Conservation (phyloP, 2,113 vertebrate species). For the Tichodroma muraria region DNA sequence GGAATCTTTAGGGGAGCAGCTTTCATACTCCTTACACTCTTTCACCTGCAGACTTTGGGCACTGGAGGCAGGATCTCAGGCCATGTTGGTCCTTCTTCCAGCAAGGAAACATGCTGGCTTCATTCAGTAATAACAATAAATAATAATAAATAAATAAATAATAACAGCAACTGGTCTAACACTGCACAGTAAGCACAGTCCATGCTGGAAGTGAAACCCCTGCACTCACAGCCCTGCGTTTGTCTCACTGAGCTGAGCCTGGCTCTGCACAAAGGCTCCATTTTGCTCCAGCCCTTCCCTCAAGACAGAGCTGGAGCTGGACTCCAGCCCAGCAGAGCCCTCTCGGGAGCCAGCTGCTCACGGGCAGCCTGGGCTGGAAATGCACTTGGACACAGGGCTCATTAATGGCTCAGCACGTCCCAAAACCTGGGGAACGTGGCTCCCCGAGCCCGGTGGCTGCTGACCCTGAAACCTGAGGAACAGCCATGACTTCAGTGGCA, state of each 20-base stretch:
- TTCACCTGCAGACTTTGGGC: neutral
- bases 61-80: neutral
- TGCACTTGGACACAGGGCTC: neutral
- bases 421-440: neutral
- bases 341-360: neutral
- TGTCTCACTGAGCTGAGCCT: neutral
- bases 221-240: neutral
- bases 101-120: neutral
- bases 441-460: neutral
- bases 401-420: neutral
- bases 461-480: neutral
- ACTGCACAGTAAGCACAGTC: neutral
- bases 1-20: neutral
- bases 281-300: neutral
- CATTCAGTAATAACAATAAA: neutral
- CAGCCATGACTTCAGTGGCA: rapidly evolving
- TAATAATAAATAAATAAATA: neutral
- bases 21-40: neutral
- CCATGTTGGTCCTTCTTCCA: neutral
- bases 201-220: neutral
- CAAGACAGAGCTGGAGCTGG: neutral
- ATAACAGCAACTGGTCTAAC: rapidly evolving
- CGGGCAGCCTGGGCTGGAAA: neutral
- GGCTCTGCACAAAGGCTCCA: neutral
- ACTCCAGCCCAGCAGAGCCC: neutral